Conservation (phyloP, 2,888 invertebrate genomes). For the Smittia aterrima region DNA sequence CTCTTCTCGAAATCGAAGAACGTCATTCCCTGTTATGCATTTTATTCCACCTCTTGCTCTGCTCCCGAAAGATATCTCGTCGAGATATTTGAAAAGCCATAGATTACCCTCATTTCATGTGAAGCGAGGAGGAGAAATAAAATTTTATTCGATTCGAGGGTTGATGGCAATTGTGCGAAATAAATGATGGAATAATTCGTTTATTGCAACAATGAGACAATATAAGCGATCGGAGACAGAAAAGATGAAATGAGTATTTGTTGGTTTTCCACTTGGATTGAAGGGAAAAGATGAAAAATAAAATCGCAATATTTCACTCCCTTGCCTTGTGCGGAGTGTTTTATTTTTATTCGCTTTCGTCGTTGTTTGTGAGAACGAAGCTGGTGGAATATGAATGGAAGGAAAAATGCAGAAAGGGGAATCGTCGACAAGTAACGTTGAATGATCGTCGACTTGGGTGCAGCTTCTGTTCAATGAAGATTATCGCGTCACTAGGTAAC, state of each 20-base stretch:
- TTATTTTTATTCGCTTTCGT: not conserved
- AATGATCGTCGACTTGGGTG: no score
- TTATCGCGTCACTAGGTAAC: no score
- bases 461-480: no score
- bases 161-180: constrained; percentile 40
- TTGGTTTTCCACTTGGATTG: constrained; percentile 28
- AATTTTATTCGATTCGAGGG: constrained; percentile 3
- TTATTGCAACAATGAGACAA: constrained; percentile 34
- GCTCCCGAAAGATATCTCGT: not conserved
- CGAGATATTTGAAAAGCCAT: constrained; percentile 23
- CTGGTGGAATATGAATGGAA: constrained; percentile 5
- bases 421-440: no score
- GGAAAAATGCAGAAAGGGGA: no score
- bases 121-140: not conserved
- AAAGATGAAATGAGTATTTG: constrained; percentile 19
- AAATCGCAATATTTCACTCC: constrained; percentile 26
- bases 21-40: not conserved
- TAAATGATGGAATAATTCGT: constrained; percentile 41
- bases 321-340: not conserved
- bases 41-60: constrained; percentile 14
- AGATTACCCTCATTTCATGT: constrained; percentile 30
- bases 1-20: not conserved
- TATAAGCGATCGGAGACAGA: constrained; percentile 7
- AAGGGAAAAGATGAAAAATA: constrained; percentile 15
- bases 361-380: not conserved